Evolutionary conservation across 2,797 vertebrate genomes (phyloP), one percentile per base, ranked within the genome.

Genomic region (Myotis myotis): DNA sequence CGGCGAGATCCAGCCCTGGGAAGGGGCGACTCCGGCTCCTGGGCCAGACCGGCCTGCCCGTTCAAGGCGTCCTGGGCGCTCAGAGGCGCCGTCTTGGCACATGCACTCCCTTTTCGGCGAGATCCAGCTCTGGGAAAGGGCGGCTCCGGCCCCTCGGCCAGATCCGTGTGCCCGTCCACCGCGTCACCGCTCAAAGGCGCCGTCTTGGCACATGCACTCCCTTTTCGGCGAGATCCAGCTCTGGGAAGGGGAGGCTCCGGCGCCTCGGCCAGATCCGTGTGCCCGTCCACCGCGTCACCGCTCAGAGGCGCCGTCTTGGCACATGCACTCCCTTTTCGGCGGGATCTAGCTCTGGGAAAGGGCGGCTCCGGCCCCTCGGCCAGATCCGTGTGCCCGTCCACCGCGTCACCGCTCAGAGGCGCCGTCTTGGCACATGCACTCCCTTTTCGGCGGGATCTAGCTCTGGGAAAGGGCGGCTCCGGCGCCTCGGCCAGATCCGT

Each of bases 401-500:
- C 44, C 44, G 44, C 9, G 44, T 6, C 22, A 0, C 3, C n/a
- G n/a, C n/a, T n/a, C n/a, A n/a, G n/a, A n/a, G n/a, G n/a, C n/a
- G n/a, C n/a, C 0, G 10, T 57, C 55, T 57, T 10, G 60, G 28
- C 0, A 13, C 28, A 1, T 5, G 28, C 28, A 30, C 60, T 6
- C 5, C 28, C 28, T 6, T 62, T 62, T 44, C 10, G 7, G 6
- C 28, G 30, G 28, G 72, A 44, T 1, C 57, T 8, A 0, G 3
- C 20, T 2, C 25, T 2, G 19, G 23, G 3, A 0, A 2, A 11
- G 0, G 76, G 5, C 1, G 0, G 8, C 62, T 1, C n/a, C 0
- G 0, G 16, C 5, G 5, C 12, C 17, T 62, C 25, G 6, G 6
- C 30, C 4, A 10, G 49, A 3, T 3, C 17, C 2, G 1, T 28